Evolutionary conservation across 2,797 vertebrate genomes (phyloP).

Genomic region (Emydoidea blandingii): DNA sequence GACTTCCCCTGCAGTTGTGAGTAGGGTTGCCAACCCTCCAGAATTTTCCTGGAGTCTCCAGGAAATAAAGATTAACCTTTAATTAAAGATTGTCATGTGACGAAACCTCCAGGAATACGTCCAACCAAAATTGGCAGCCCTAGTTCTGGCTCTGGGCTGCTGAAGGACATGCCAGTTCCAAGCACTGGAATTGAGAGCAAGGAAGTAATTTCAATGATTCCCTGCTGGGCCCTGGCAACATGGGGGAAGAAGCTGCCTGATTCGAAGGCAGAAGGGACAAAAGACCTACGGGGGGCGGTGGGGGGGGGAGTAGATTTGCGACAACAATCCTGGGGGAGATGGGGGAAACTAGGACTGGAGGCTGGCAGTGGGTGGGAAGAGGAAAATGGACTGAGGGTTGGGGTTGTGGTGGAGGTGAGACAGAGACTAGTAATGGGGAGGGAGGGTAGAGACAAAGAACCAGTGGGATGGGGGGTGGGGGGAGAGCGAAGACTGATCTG

Average conservation of each 20-base stretch:
- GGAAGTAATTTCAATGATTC: not conserved
- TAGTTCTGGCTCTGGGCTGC: not conserved
- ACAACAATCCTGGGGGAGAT: not conserved
- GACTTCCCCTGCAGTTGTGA: not conserved
- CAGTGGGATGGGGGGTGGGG: not conserved
- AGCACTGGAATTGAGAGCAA: not conserved
- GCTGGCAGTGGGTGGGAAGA: not conserved
- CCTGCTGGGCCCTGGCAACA: not conserved
- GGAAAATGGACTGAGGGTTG: not conserved
- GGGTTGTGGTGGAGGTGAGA: not conserved
- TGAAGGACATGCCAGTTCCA: not conserved
- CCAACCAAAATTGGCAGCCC: not conserved
- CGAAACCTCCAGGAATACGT: not conserved
- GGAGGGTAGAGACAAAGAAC: not conserved
- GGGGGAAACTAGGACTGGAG: not conserved
- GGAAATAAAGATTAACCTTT: not conserved
- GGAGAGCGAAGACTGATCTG: not conserved
- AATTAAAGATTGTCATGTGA: not conserved
- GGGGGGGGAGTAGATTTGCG: not conserved
- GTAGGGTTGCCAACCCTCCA: not conserved
- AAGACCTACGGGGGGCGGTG: not conserved
- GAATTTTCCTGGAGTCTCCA: not conserved
- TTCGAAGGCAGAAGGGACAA: not conserved
- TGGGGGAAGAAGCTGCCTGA: not conserved
- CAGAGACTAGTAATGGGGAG: not conserved